A percentile compares a stretch with the other conserved stretches of the same genome.
phyloP scores from a whole-genome alignment of 2,888 invertebrate species.

The Incurvaria masculella region DNA sequence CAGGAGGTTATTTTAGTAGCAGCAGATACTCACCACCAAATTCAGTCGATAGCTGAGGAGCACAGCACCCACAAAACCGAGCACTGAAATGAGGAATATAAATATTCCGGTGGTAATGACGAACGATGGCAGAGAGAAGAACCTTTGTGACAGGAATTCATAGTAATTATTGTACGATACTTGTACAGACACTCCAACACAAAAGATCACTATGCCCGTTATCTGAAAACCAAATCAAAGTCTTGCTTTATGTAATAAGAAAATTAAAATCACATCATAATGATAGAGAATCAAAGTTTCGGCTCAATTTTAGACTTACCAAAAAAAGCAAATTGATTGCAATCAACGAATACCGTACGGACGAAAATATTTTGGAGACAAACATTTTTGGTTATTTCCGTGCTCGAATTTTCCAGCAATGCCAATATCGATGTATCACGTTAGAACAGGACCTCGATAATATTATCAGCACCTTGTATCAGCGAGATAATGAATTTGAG shows the following conservation, averaged over 20 bases:
- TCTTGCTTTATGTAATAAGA: neutral
- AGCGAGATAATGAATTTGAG: neutral
- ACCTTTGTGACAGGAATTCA: constrained; percentile 62
- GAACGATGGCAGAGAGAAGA: constrained; percentile 70
- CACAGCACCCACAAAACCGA: constrained; percentile 87
- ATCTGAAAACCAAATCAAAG: constrained; percentile 55
- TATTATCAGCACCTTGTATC: neutral
- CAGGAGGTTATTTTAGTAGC: constrained; percentile 13
- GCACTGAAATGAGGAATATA: constrained; percentile 75
- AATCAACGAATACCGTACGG: constrained; percentile 43
- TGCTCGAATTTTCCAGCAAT: neutral
- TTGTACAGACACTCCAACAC: constrained; percentile 68
- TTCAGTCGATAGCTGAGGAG: constrained; percentile 81
- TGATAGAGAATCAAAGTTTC: too few relatives aligned
- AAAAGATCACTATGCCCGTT: constrained; percentile 73
- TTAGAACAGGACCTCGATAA: neutral
- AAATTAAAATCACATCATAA: too few relatives aligned
- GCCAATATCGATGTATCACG: neutral
- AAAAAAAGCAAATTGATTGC: constrained; percentile 41
- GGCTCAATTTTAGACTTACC: constrained; percentile 29
- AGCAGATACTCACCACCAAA: constrained; percentile 65
- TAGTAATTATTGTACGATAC: constrained; percentile 64
- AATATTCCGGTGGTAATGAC: constrained; percentile 69
- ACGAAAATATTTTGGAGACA: constrained; percentile 40
- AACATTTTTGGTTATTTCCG: constrained; percentile 31